Evolutionary conservation across 2,797 vertebrate genomes (phyloP), one percentile per base, ranked within the genome.

Genomic region (Argyrosomus regius): DNA sequence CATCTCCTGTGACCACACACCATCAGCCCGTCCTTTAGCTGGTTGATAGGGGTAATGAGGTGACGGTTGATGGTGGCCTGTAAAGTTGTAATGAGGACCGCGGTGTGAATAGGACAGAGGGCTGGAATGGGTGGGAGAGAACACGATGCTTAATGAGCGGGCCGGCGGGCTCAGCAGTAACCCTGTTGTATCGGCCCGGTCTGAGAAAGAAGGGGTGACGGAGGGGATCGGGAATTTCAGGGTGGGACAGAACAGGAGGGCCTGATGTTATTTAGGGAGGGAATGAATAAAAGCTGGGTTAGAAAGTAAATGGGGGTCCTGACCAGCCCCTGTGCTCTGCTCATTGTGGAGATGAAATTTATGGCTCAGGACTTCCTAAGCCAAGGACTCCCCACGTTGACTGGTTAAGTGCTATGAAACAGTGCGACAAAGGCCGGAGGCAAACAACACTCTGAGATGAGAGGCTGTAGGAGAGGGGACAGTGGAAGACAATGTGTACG

Each of bases 381-480:
- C 90, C 83, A 78, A 89, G 93, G 95, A 96, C 95, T 96, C 94
- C 95, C 95, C 95, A 96, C 95, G 95, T 96, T 94, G 95, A 93
- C 87, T 88, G 83, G 88, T 91, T 92, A 89, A 94, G 91, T 89
- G 88, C 82, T 72, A 73, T 88, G 89, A 89, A 89, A 90, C 87
- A 52, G 78, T 17, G 6, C 67, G 75, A 92, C 87, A 86, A 89
- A 86, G 72, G 74, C 77, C 1, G 3, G 66, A 91, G 91, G 85
- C 94, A 90, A 87, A 94, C 92, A 87, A 52, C 89, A 85, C 87
- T 90, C 84, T 52, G 80, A 87, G 92, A 93, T 95, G 90, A 96
- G 95, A 93, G 88, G 91, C 75, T 83, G 83, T 73, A 85, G 82
- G 85, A 86, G 80, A 80, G 70, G 64, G 67, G 79, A 91, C 85